Evolutionary conservation across 2,888 invertebrate genomes (phyloP), one percentile per base, ranked within the genome.

Genomic region (Melangyna quadrimaculata): DNA sequence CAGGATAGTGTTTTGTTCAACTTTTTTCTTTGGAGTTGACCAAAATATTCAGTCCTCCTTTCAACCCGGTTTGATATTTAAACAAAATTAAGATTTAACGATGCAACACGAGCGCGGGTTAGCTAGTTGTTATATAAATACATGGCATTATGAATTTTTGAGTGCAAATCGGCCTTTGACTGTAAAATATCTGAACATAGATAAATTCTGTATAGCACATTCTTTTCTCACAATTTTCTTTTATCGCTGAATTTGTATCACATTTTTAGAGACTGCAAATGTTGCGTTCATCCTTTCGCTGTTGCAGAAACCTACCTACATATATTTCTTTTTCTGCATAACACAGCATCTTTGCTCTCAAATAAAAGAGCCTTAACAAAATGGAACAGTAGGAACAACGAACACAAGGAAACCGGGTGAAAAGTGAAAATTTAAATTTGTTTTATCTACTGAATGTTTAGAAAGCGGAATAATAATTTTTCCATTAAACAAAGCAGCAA

Each of bases 401-500:
- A 22, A 37, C 17, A 27, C 77, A 59, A 57, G 72, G 57, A 72
- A 73, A 63, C 37, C 67, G 72, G 80, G 72, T 80, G 84, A 77
- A 86, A 80, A 86, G 84, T 51, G 73, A 70, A 86, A 86, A 86
- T 75, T 81, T 86, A 78, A 86, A 81, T 70, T 81, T n/a, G n/a
- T 81, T 80, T 81, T 70, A 78, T 80, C 67, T 77, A 70, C 72
- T 70, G 45, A 45, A 78, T 71, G 63, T 78, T 29, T 29, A 81
- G 65, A 73, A 73, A 73, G 70, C 35, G 63, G 63, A 86, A 81
- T 86, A 81, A 81, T 78, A 86, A 59, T 86, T 78, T 78, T 86
- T 65, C 73, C 65, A 77, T 86, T 81, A n/a, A n/a, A 86, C 63
- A 77, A 77, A 78, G 63, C 35, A 22, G 67, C 37, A 59, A 70